phyloP scores from a whole-genome alignment of 2,888 invertebrate genomes.

The Beris chalybata region DNA sequence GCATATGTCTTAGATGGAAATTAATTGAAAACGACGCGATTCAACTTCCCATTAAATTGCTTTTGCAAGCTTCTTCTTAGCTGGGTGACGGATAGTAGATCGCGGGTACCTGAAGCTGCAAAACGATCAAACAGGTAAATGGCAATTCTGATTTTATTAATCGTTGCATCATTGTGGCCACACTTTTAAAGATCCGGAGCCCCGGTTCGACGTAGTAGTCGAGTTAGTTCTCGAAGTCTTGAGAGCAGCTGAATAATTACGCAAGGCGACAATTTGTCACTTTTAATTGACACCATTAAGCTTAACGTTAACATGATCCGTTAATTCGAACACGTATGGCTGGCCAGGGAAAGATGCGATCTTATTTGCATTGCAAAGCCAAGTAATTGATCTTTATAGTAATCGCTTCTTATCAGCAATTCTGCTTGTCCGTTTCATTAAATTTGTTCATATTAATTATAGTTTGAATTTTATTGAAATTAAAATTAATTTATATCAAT shows the following conservation, averaged over 20 bases:
- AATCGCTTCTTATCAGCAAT: background rate
- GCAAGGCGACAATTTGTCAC: constrained; percentile 12
- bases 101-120: background rate
- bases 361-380: background rate
- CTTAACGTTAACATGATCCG: constrained; percentile 5
- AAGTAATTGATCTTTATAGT: background rate
- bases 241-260: constrained; percentile 6
- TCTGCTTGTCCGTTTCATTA: background rate
- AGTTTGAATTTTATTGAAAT: too few relatives aligned
- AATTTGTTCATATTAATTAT: background rate
- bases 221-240: background rate
- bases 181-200: background rate
- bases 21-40: background rate
- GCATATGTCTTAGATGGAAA: constrained; percentile 2
- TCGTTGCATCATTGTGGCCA: background rate
- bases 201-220: background rate
- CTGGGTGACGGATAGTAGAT: background rate
- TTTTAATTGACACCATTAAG: constrained; percentile 13
- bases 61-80: background rate
- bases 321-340: constrained; percentile 4
- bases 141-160: constrained; percentile 9
- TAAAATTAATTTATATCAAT: too few relatives aligned
- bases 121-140: constrained; percentile 5
- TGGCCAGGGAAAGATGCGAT: background rate
- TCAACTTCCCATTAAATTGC: background rate